Percentiles rank a stretch among this genome's conserved stretches.
Conservation (phyloP, 2,113 vertebrate species). For the Callaeas wilsoni region DNA sequence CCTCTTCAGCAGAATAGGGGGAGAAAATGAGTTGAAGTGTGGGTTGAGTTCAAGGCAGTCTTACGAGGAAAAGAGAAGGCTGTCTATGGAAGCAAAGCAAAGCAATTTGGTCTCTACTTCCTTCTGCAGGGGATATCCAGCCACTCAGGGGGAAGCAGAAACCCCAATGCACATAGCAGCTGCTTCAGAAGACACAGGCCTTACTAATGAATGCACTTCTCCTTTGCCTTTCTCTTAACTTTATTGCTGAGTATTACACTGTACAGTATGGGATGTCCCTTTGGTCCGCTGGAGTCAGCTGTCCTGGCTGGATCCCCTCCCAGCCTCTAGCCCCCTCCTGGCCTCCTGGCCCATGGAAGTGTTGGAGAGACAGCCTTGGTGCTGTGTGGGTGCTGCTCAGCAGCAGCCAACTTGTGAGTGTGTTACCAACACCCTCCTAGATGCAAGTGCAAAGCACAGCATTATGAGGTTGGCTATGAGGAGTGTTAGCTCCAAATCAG, state of each 20-base stretch:
- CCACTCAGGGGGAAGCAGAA: not conserved
- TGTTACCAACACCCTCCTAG: not conserved
- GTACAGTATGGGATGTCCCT: not conserved
- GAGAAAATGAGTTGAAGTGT: not conserved
- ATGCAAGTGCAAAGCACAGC: not conserved
- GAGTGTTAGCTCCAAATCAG: not conserved
- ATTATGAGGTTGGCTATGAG: accelerated
- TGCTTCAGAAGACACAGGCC: not conserved
- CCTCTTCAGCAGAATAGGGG: not conserved
- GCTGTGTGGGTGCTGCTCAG: not conserved
- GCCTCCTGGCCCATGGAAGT: accelerated
- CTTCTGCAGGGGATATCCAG: not conserved
- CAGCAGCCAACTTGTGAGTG: not conserved
- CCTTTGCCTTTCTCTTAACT: not conserved
- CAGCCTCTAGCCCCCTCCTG: not conserved
- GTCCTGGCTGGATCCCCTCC: not conserved
- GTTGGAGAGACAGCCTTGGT: not conserved
- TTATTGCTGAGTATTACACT: not conserved
- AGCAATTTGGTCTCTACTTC: not conserved
- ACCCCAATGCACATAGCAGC: accelerated
- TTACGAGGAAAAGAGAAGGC: not conserved
- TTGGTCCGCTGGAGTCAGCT: not conserved
- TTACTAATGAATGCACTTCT: not conserved
- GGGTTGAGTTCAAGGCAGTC: not conserved
- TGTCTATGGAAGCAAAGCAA: not conserved